Conservation (phyloP, 92 coral and sea anemone species). For the Porites cylindrica region DNA sequence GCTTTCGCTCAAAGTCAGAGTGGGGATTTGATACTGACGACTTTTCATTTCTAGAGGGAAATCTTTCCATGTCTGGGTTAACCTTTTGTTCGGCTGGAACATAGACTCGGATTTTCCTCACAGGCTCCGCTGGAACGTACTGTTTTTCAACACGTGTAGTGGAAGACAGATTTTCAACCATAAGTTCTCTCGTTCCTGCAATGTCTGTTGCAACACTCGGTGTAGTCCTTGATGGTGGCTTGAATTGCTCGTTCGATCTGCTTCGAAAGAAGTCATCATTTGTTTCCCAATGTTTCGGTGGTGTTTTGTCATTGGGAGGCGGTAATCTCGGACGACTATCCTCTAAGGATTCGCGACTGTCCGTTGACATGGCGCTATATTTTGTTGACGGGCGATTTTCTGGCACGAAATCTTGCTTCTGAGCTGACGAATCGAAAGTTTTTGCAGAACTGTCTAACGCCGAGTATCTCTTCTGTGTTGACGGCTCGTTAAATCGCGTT, state of each 20-base stretch:
- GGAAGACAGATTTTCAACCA: not conserved
- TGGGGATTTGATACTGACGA: not conserved
- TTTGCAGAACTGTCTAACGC: not conserved
- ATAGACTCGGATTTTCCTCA: not conserved
- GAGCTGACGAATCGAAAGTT: not conserved
- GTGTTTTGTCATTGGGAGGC: not conserved
- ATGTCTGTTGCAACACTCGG: not conserved
- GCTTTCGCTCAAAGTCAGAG: constrained; percentile 14
- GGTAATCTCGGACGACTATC: not conserved
- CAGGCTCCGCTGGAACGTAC: constrained; percentile 5
- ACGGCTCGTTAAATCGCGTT: not conserved
- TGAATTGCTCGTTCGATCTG: not conserved
- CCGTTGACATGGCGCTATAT: not conserved
- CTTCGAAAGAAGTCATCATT: not conserved
- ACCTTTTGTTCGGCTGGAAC: not conserved
- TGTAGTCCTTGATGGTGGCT: not conserved
- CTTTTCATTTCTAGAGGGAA: not conserved
- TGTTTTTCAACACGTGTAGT: constrained; percentile 8
- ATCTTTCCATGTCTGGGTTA: not conserved
- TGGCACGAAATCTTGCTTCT: not conserved
- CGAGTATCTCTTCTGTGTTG: not conserved
- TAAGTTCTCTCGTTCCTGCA: not conserved
- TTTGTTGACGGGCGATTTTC: not conserved
- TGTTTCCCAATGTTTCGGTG: constrained; percentile 11
- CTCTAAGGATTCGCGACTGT: not conserved